These are phyloP conservation scores for Brassicogethes aeneus DNA, from an alignment of 2,888 invertebrate species.

Conservation along the genomic window DNA sequence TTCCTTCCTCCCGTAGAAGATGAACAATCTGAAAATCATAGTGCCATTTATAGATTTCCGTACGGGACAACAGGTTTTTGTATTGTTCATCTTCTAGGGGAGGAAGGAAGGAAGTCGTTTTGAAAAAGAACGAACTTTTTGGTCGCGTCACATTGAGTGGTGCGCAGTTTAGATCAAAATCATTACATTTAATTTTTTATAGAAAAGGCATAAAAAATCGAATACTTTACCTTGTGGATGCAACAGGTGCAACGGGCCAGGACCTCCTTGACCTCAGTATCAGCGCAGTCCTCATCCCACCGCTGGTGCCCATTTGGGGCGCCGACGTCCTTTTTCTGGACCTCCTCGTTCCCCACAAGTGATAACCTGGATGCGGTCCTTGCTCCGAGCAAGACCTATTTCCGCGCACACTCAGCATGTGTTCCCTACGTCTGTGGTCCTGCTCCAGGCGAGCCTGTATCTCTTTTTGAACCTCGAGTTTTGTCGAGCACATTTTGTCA, in stretches of 20 bases:
- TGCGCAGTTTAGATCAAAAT: too few species aligned
- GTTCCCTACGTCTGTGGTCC: constrained; percentile 38
- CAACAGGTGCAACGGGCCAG: constrained; percentile 68
- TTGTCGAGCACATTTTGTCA: too few species aligned
- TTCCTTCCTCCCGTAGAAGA: too few species aligned
- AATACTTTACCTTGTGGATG: constrained; percentile 52
- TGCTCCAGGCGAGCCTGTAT: constrained; percentile 33
- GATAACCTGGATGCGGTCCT: constrained; percentile 58
- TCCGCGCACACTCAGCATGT: constrained; percentile 45
- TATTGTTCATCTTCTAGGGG: too few species aligned
- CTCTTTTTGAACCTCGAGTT: constrained; percentile 37
- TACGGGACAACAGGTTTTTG: too few species aligned
- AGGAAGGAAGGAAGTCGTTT: too few species aligned
- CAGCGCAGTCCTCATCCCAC: constrained; percentile 49
- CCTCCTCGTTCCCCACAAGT: constrained; percentile 58
- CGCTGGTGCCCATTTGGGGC: constrained; percentile 56
- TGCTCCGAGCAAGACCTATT: constrained; percentile 61
- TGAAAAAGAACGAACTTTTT: too few species aligned
- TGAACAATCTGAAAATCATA: too few species aligned
- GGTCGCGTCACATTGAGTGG: too few species aligned
- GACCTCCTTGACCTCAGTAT: constrained; percentile 61
- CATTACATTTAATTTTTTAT: too few species aligned
- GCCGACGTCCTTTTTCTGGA: constrained; percentile 62
- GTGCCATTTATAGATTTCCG: too few species aligned
- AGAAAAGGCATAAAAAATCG: neutral